Evolutionary conservation across 2,113 vertebrate genomes (phyloP), one percentile per base, ranked within the genome.

Genomic region (Xiphophorus maculatus): DNA sequence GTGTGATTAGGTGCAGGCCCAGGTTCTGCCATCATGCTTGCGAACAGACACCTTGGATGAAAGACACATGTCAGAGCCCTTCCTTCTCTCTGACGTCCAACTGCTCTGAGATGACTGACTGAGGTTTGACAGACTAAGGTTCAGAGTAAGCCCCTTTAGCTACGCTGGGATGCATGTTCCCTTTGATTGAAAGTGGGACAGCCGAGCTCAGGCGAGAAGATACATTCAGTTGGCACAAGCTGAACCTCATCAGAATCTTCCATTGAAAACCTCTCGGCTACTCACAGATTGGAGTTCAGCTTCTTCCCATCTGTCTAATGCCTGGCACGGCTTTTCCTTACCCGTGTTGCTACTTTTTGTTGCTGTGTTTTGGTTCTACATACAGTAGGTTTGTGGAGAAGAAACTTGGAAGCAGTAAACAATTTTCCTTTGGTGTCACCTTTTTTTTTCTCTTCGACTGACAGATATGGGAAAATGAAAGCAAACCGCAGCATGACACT

Each of bases 21-120:
- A 63, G 74, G 84, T 76, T 89, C 73, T 62, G 10, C 79, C 83
- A 70, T 90, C 80, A 68, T 80, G 80, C 68, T 44, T 54, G 71
- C 28, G 63, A 83, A 63, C 79, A 87, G 87, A 88, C 82, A 33
- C 76, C 76, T 79, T 74, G 78, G 83, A 71, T 76, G 81, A 88
- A 90, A 90, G 88, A 89, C 89, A 88, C 89, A 87, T 89, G 91
- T 90, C 90, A 90, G 69, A 90, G 78, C 71, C 73, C 76, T 77
- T 89, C 83, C 73, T 85, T 42, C 65, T 89, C 68, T 40, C 76
- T 82, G 79, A 87, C 89, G 79, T 77, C 65, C 69, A 64, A 63
- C 77, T 69, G 71, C 76, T 73, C 33, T 33, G 54, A 79, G 82
- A 69, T 62, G 79, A 80, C 71, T 40, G 76, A 84, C 77, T 77